Base-by-base conservation (phyloP, 1,140 invertebrate genomes). In the Micrasema longulum region DNA sequence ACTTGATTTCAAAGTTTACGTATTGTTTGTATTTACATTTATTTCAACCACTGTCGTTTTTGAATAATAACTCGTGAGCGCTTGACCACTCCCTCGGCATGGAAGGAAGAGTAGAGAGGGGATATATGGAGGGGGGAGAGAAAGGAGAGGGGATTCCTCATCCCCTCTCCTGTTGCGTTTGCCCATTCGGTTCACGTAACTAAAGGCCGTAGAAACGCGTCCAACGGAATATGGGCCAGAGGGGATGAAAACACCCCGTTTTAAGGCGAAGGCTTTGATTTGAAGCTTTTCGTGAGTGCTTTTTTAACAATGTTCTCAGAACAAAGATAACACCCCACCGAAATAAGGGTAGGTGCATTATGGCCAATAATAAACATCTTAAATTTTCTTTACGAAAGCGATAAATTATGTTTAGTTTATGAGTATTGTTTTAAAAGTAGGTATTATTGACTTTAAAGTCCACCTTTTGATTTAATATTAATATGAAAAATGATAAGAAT, bases 231-330 rank as follows among this genome's bases (percentile, higher is more conserved):
- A 75, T 64, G 73, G 73, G 69, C 69, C 64, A 62, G 67, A 63
- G 60, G 60, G 22, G 43, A 45, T 31, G 63, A 62, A 55, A 66
- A 67, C 73, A 53, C 69, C 66, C 48, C 69, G 69, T 48, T 55
- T 65, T 68, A 74, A 35, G 60, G 66, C 64, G 70, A 70, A 75
- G 71, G 70, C 67, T 75, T 72, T 75, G 74, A 75, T 75, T 75
- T 69, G 69, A 38, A 72, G 74, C 65, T 63, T 63, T 75, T 26
- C 70, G 74, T 75, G 74, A 72, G 67, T 69, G 70, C 74, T 72
- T 75, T 75, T 74, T 75, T 70, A 75, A 72, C 74, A 72, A 72
- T 72, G 74, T 69, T 72, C 69, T 45, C 50, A 18, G 62, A 57
- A 20, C 57, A 63, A 69, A 74, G 50, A 69, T 72, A 64, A 72